Evolutionary conservation across 2,888 invertebrate species (phyloP), one percentile per base, ranked within the genome.

Genomic region (Quadriops clusia): DNA sequence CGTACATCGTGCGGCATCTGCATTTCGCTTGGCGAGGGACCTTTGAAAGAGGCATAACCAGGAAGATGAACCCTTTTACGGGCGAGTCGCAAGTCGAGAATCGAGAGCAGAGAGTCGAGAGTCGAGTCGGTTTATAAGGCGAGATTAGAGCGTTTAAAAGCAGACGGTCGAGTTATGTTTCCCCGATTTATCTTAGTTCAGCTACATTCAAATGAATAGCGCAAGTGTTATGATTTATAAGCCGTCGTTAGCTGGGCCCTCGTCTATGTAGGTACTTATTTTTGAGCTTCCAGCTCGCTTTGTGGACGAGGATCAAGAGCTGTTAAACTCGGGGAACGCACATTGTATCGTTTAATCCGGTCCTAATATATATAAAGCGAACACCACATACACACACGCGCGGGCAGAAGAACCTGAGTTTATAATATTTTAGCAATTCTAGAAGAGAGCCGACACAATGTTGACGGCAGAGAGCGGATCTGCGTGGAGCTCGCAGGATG

Each of bases 401-500:
- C 14, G 28, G 17, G 28, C 16, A 20, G 32, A 15, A 32, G 27
- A 32, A 32, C 25, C 21, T 17, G 29, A 32, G 25, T 32, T 28
- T 25, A 13, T 25, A 11, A 37, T 34, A 34, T 37, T 37, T 37
- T 34, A 31, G 34, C 31, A 37, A 37, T 37, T 37, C 34, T 30
- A 30, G 31, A 34, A 34, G 28, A 34, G 37, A 28, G 30, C 33
- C 32, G 35, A 43, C 42, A 49, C 47, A 49, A 47, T 47, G 51
- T 49, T 47, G 48, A 46, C 41, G 44, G 41, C 17, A 18, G 25
- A 30, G 38, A 32, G 39, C 40, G 46, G 47, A 50, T 52, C 49
- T 49, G 44, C 47, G 17, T 22, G 16, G 22, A 21, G 48, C 47
- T 57, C 64, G 64, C 65, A 63, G 67, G 59, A 68, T 68, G 68